These are phyloP conservation scores for Neotoma lepida DNA, from an alignment of 2,113 vertebrate species.

Conservation along the genomic window DNA sequence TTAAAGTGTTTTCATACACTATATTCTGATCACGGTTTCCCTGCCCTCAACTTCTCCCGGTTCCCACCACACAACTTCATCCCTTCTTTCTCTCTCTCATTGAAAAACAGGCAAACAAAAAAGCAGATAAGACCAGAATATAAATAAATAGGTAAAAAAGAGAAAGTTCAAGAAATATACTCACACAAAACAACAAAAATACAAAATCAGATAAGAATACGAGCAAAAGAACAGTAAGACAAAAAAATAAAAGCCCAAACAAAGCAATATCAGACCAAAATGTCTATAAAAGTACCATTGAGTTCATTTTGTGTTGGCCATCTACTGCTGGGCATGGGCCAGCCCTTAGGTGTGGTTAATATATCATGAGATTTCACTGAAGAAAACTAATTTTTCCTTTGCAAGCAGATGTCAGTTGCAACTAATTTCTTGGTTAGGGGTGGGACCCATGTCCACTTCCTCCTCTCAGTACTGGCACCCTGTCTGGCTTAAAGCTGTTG, in stretches of 20 bases:
- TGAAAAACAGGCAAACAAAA: not conserved
- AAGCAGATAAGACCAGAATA: not conserved
- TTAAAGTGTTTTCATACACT: not conserved
- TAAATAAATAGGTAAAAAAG: not conserved
- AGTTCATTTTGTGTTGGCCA: not conserved
- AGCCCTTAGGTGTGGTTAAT: not conserved
- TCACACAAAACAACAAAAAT: not conserved
- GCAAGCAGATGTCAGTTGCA: not conserved
- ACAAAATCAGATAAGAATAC: not conserved
- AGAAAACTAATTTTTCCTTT: not conserved
- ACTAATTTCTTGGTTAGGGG: not conserved
- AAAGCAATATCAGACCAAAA: not conserved
- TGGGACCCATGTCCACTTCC: not conserved
- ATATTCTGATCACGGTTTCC: not conserved
- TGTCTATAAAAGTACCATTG: not conserved
- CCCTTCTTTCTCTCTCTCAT: not conserved
- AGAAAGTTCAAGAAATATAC: not conserved
- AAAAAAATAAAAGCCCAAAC: not conserved
- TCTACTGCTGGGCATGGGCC: not conserved
- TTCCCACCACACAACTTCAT: not conserved
- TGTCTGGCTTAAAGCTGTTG: not conserved
- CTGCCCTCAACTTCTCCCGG: not conserved
- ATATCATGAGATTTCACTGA: not conserved
- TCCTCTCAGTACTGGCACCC: not conserved
- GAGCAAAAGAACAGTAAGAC: not conserved